phyloP scores from a whole-genome alignment of 2,797 vertebrate genomes.

The Peromyscus eremicus region DNA sequence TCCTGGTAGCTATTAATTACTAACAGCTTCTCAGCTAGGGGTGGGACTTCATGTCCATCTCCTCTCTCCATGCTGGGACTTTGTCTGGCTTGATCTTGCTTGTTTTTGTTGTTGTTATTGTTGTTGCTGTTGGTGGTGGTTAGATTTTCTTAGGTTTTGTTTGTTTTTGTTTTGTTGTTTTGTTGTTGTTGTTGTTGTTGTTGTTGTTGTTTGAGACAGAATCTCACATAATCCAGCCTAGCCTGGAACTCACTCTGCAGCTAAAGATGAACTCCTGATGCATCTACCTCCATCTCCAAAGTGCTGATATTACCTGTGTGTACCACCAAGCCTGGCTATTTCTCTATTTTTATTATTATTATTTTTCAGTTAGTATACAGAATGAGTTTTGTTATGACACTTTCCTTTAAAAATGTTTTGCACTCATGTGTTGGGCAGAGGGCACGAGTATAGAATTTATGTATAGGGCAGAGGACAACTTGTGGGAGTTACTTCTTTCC shows the following conservation, averaged over 20 bases:
- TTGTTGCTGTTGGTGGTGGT: not conserved
- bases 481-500: not conserved
- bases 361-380: not conserved
- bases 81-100: not conserved
- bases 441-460: not conserved
- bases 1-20: not conserved
- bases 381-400: not conserved
- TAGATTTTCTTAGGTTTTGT: not conserved
- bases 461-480: not conserved
- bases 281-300: not conserved
- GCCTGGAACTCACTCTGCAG: not conserved
- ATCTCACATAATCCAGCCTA: not conserved
- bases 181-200: not conserved
- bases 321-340: not conserved
- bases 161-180: not conserved
- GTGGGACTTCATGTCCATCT: no score
- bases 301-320: not conserved
- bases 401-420: not conserved
- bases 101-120: not conserved
- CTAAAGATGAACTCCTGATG: not conserved
- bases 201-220: not conserved
- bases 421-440: not conserved
- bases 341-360: not conserved
- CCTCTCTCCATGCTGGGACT: not conserved
- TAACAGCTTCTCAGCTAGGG: not conserved